Base-by-base conservation (phyloP, 2,888 invertebrate species). In the Eulithis prunata region DNA sequence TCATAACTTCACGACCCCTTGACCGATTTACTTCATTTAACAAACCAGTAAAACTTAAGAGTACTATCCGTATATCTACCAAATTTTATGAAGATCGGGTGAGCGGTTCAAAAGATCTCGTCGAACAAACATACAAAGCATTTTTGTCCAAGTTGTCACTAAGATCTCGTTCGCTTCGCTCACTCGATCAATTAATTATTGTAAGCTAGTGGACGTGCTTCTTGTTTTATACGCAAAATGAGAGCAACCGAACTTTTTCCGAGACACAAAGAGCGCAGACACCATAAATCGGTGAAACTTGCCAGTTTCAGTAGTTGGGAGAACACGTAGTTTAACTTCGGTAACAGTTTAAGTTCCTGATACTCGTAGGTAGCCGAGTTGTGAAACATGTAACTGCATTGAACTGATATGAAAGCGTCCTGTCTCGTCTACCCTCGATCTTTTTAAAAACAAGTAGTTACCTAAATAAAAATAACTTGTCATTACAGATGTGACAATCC, bases 401-500 rank as follows among this genome's bases (percentile, higher is more conserved):
- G 21, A 8, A 49, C 21, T 10, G 49, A 51, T 58, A 6, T 41
- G 12, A 14, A 41, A 3, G 41, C 10, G 41, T 41, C 0, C 10
- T 41, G 41, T 10, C 41, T 41, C 41, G 3, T 41, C 8, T 41
- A 5, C 10, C 1, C 41, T 41, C 41, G 8, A 1, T 41, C 10
- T 8, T 41, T 41, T 8, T 41, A 10, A 41, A 41, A 38, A 38
- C 8, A 8, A 8, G 8, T 38, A 8, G 8, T 1, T 38, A 21
- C 1, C 21, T 21, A 21, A 21, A 21, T 21, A 21, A 32, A 4
- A 32, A 32, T 32, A 32, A 32, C n/a, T 59, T 59, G 38, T 64
- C 51, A 71, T 83, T 76, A 13, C 83, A 91, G 91, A 90, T 72
- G 89, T 91, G 0, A 88, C 90, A 7, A 82, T 91, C 58, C 76